Percentiles rank a stretch among this genome's conserved stretches.
phyloP scores from a whole-genome alignment of 37 sponge, comb jelly and placozoan genomes.

The Theonella swinhoei region DNA sequence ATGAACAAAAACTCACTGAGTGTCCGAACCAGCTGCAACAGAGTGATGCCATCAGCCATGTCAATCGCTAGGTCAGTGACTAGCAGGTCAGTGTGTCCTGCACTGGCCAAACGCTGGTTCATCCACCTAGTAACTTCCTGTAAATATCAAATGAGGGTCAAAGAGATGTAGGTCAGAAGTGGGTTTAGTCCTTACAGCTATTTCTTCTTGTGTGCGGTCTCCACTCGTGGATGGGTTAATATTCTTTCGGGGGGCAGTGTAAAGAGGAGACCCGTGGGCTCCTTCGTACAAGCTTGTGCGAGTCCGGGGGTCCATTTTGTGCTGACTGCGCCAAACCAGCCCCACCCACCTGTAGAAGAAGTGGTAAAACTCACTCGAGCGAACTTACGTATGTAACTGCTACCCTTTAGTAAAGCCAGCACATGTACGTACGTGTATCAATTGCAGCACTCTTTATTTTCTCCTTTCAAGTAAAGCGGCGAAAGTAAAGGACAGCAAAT shows the following conservation, averaged over 20 bases:
- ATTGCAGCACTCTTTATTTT: too few species aligned
- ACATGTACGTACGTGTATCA: too few species aligned
- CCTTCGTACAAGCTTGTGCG: background rate
- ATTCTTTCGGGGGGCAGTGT: slow-evolving; percentile 5
- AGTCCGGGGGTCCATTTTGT: background rate
- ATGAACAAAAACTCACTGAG: slow-evolving; percentile 17
- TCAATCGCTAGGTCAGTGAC: slow-evolving; percentile 58
- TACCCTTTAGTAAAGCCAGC: too few species aligned
- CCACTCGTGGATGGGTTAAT: slow-evolving; percentile 1
- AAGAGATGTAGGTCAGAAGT: too few species aligned
- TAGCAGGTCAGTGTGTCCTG: slow-evolving; percentile 27
- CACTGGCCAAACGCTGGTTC: slow-evolving; percentile 39
- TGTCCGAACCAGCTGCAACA: slow-evolving; percentile 43
- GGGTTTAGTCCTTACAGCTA: background rate
- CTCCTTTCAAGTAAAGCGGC: too few species aligned
- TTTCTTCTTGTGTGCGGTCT: background rate
- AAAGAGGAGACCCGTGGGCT: slow-evolving; percentile 10
- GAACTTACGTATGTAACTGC: too few species aligned
- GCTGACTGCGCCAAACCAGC: background rate
- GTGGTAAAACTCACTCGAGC: too few species aligned
- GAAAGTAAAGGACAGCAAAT: too few species aligned
- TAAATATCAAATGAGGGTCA: background rate
- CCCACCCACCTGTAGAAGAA: background rate
- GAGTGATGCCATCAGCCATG: slow-evolving; percentile 72
- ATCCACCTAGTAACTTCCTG: slow-evolving; percentile 68